phyloP scores from a whole-genome alignment of 2,113 vertebrate genomes.

The Thermophis baileyi region DNA sequence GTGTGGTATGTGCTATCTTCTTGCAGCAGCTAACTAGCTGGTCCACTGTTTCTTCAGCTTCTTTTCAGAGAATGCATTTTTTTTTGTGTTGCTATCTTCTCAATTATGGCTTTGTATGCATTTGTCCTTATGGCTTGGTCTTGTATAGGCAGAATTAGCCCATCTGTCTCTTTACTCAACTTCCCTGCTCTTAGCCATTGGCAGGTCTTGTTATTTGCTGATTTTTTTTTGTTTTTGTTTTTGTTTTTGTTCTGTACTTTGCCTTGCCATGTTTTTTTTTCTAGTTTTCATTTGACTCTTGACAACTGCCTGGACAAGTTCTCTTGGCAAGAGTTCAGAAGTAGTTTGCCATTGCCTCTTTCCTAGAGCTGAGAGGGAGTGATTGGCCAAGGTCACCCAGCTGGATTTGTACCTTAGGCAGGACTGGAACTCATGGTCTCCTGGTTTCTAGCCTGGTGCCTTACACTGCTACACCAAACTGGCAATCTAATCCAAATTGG shows the following conservation, averaged over 20 bases:
- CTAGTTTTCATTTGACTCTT: neutral
- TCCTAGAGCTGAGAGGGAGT: neutral
- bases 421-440: neutral
- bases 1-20: neutral
- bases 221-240: neutral
- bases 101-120: neutral
- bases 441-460: neutral
- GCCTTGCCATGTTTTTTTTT: neutral
- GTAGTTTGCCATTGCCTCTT: neutral
- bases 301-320: neutral
- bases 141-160: neutral
- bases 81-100: neutral
- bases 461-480: neutral
- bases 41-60: neutral
- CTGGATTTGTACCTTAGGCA: neutral
- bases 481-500: neutral
- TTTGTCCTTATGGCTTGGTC: neutral
- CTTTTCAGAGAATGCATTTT: neutral
- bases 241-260: neutral
- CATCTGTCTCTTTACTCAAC: neutral
- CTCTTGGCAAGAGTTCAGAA: neutral
- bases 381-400: neutral
- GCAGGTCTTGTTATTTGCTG: neutral
- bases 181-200: neutral
- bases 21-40: neutral